Evolutionary conservation across 64 coral and sea anemone species (phyloP).

Genomic region (Montipora foliosa): DNA sequence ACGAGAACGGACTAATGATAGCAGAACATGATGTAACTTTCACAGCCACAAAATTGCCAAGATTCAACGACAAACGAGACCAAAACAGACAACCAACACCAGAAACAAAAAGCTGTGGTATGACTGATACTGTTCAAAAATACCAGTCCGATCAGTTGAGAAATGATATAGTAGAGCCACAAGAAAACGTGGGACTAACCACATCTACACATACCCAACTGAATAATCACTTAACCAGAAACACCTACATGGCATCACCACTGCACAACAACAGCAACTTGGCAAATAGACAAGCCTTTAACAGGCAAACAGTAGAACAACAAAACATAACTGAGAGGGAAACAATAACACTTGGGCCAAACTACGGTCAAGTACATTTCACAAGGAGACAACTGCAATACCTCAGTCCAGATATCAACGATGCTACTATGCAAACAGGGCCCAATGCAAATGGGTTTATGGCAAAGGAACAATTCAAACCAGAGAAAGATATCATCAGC

Average conservation of each 20-base stretch:
- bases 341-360: background rate
- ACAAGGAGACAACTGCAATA: background rate
- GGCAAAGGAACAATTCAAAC: background rate
- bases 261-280: background rate
- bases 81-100: background rate
- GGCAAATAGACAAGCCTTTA: background rate
- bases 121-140: background rate
- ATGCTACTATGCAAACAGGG: background rate
- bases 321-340: background rate
- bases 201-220: background rate
- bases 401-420: background rate
- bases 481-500: background rate
- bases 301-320: background rate
- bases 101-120: background rate
- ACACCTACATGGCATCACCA: background rate
- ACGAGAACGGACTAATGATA: background rate
- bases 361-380: background rate
- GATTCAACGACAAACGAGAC: background rate
- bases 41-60: background rate
- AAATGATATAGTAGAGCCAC: background rate
- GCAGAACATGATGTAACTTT: background rate
- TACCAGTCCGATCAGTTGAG: background rate
- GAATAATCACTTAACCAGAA: constrained; percentile 1
- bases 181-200: background rate
- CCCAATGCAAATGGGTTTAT: background rate